phyloP scores from a whole-genome alignment of 2,888 invertebrate genomes.

The Diploptera punctata region DNA sequence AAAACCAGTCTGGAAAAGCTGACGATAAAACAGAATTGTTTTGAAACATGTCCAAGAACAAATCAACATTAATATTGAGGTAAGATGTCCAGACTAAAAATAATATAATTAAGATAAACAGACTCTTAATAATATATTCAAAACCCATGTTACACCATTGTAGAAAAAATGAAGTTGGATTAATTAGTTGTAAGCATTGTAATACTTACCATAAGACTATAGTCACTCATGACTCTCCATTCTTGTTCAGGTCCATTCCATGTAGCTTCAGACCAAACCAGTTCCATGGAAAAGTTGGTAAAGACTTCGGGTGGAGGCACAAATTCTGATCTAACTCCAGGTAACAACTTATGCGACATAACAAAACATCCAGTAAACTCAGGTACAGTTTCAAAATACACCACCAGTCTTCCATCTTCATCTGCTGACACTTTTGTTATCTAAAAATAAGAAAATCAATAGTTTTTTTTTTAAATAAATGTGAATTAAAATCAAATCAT shows the following conservation, averaged over 20 bases:
- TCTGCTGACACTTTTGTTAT: background rate
- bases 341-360: background rate
- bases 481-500: no score
- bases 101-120: no score
- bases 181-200: no score
- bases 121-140: no score
- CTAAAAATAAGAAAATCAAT: background rate
- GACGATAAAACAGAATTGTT: no score
- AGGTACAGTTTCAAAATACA: constrained; percentile 4
- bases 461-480: no score
- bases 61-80: no score
- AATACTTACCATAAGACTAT: background rate
- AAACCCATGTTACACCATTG: no score
- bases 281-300: background rate
- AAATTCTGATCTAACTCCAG: background rate
- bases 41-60: no score
- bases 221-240: background rate
- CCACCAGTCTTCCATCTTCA: background rate
- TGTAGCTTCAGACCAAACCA: background rate
- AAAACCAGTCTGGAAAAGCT: no score
- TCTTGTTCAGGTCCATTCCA: constrained; percentile 7
- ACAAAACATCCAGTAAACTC: constrained; percentile 6
- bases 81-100: no score
- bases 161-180: no score
- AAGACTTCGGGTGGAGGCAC: background rate